Evolutionary conservation across 1,140 invertebrate genomes (phyloP).

Genomic region (Archegozetes longisetosus): DNA sequence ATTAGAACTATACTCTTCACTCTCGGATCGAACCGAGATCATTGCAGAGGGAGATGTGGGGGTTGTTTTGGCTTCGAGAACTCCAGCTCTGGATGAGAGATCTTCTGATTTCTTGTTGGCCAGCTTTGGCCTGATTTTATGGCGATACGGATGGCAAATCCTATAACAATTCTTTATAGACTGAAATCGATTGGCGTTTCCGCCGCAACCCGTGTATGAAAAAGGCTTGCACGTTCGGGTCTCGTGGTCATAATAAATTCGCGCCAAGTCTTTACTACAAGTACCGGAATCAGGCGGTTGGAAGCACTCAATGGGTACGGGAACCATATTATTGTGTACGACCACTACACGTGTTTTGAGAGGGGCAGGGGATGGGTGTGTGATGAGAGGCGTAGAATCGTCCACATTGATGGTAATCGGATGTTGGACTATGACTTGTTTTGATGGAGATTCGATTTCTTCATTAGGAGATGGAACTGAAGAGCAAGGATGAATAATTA

Average conservation of each 20-base stretch:
- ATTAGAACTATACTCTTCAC: no score
- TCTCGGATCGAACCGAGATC: no score
- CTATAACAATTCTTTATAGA: slow-evolving; percentile 53
- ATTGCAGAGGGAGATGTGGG: no score
- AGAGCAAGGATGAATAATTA: no score
- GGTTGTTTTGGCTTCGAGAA: no score
- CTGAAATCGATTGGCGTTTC: slow-evolving; percentile 63
- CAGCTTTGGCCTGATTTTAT: not conserved
- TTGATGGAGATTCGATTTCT: no score
- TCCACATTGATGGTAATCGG: not conserved
- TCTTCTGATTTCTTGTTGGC: no score
- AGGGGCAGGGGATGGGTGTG: not conserved
- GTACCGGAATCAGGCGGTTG: slow-evolving; percentile 1
- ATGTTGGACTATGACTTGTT: not conserved
- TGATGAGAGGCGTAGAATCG: not conserved
- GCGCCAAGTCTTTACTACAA: not conserved
- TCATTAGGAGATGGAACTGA: no score
- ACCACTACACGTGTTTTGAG: not conserved
- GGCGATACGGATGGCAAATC: not conserved
- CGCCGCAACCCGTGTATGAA: slow-evolving; percentile 60
- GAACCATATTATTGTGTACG: slow-evolving; percentile 1
- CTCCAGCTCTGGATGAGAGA: no score
- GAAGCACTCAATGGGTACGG: not conserved
- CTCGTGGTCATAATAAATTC: slow-evolving; percentile 23
- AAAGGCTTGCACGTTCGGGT: slow-evolving; percentile 44